Conservation (phyloP, 2,797 vertebrate species). For the Xyrichtys novacula region DNA sequence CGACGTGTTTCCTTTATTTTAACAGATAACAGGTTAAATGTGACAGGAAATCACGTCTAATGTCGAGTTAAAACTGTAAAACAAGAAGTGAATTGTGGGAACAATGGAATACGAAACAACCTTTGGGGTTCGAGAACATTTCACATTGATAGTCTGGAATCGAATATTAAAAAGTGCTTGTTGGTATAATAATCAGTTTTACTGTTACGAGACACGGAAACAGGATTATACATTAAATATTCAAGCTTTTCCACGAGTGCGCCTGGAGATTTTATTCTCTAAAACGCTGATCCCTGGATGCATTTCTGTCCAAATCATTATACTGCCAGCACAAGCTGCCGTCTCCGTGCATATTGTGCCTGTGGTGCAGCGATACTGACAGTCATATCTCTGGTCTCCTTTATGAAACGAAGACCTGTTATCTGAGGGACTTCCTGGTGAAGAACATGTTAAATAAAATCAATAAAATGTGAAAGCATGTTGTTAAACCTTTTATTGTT, state of each 20-base stretch:
- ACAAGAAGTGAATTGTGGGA: conserved; percentile 5
- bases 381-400: conserved; percentile 19
- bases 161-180: conserved; percentile 26
- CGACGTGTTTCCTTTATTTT: conserved; percentile 15
- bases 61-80: background rate
- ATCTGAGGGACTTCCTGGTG: conserved; percentile 1
- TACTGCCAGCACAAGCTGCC: conserved; percentile 22
- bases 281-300: conserved; percentile 27
- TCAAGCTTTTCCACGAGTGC: conserved; percentile 25
- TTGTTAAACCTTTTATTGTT: conserved; percentile 9
- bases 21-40: conserved; percentile 13
- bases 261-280: conserved; percentile 23
- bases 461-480: conserved; percentile 9
- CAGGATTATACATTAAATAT: conserved; percentile 16
- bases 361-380: conserved; percentile 12
- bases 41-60: conserved; percentile 2
- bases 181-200: conserved; percentile 13
- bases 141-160: conserved; percentile 14
- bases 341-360: conserved; percentile 19
- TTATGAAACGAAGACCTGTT: conserved; percentile 11
- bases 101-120: conserved; percentile 4
- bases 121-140: conserved; percentile 25
- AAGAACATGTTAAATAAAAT: conserved; percentile 40
- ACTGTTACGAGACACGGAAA: conserved; percentile 10
- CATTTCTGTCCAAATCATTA: conserved; percentile 27